Evolutionary conservation across 2,113 vertebrate genomes (phyloP), one percentile per base, ranked within the genome.

Genomic region (Marcusenius ussheri): DNA sequence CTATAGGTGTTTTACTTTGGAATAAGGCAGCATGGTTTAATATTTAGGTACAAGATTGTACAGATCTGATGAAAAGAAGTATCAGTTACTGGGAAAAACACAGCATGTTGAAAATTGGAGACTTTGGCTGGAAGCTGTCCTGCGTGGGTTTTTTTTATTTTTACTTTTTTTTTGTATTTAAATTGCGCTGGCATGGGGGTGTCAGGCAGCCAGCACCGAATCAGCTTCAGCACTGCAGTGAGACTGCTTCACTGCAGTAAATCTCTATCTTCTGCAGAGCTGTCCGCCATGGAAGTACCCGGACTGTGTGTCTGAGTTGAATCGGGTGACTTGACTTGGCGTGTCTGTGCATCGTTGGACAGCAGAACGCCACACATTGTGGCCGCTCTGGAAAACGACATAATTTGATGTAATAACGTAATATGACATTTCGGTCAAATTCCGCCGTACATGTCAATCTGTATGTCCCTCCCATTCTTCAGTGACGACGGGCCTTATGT

Each of bases 1-100:
- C 98, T 98, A 97, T 96, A 95, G 94, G 95, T 92, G 94, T 98
- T 97, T 97, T 96, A 93, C 93, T 96, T 97, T 96, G 95, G 95
- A 87, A 91, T 96, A 96, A 96, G 96, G 96, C 96, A 94, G 94
- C 94, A 96, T 96, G 95, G 97, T 97, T 95, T 97, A 97, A 87
- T 66, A 17, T 97, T 97, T 93, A 95, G 96, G 96, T 98, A 96
- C 94, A 94, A 56, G 96, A 95, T 96, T 97, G 97, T 96, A 95
- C 97, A 97, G 96, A 97, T 96, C 89, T 93, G 94, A 94, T 93
- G 83, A 92, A 93, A 95, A 91, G 88, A 53, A 56, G 87, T 93
- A 95, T 95, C 94, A 95, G 95, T 96, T 94, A 87, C 92, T 91
- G 93, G 91, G 93, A 95, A 95, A 70, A 93, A 89, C 83, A 49